A percentile compares a stretch with the other conserved stretches of the same genome.
Conservation (phyloP, 1,140 invertebrate species). For the Aphidius ervi region DNA sequence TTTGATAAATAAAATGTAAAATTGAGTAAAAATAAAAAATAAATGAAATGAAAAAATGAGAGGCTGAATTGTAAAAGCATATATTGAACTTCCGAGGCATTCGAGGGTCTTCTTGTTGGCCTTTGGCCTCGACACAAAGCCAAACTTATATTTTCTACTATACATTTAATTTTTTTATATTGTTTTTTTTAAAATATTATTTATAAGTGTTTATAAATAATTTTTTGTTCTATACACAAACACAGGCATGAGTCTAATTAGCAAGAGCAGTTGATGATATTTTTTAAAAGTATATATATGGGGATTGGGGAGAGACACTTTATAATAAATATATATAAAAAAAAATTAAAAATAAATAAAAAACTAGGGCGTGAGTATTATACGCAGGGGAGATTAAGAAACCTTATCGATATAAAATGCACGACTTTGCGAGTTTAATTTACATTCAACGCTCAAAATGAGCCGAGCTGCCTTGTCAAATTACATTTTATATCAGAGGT, state of each 20-base stretch:
- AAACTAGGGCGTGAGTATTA: slow-evolving; percentile 45
- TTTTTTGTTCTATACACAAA: no score
- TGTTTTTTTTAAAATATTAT: no score
- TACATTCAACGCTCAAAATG: slow-evolving; percentile 30
- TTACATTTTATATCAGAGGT: slow-evolving; percentile 1
- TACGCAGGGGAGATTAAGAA: slow-evolving; percentile 44
- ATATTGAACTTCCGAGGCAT: slow-evolving; percentile 24
- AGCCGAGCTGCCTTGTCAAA: slow-evolving; percentile 12
- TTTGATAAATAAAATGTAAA: not conserved
- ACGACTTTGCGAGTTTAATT: slow-evolving; percentile 38
- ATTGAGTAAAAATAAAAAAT: not conserved
- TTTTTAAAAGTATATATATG: slow-evolving; percentile 35
- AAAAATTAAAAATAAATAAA: not conserved
- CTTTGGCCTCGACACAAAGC: slow-evolving; percentile 26
- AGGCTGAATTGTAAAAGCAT: not conserved
- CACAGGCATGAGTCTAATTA: slow-evolving; percentile 9
- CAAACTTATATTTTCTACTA: slow-evolving; percentile 12
- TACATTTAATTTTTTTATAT: slow-evolving; percentile 10
- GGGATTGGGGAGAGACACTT: slow-evolving; percentile 22
- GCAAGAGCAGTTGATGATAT: slow-evolving; percentile 37
- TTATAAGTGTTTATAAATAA: no score
- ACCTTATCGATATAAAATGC: slow-evolving; percentile 35
- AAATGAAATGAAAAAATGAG: not conserved
- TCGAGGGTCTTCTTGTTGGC: slow-evolving; percentile 38
- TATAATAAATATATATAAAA: no score